A percentile compares a stretch with the other conserved stretches of the same genome.
phyloP scores from a whole-genome alignment of 2,888 invertebrate species.

The Standfussiana lucernea region DNA sequence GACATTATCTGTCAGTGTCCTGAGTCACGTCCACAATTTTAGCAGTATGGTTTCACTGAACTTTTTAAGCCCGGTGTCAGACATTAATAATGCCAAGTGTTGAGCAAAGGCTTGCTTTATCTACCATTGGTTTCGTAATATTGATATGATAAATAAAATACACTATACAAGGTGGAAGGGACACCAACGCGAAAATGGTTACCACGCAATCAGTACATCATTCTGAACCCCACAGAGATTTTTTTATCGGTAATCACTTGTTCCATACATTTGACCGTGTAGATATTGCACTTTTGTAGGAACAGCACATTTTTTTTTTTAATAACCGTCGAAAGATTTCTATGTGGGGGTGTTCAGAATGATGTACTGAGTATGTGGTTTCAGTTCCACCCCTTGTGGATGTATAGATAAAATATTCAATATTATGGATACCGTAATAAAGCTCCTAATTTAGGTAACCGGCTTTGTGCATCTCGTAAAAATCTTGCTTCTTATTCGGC shows the following conservation, averaged over 20 bases:
- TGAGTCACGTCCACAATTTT: neutral
- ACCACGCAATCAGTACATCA: too few relatives aligned
- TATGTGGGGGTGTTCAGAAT: too few relatives aligned
- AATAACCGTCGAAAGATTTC: too few relatives aligned
- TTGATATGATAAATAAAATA: neutral
- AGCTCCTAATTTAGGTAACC: neutral
- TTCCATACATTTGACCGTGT: too few relatives aligned
- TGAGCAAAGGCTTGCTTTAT: neutral
- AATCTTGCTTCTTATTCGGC: conserved; percentile 15
- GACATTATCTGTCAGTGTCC: neutral
- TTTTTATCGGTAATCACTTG: too few relatives aligned
- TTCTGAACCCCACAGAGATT: too few relatives aligned
- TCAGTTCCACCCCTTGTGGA: too few relatives aligned
- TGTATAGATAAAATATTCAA: neutral
- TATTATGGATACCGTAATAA: neutral
- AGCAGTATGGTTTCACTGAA: neutral
- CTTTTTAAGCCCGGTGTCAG: conserved; percentile 10
- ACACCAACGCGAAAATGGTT: too few relatives aligned
- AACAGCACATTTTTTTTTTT: too few relatives aligned
- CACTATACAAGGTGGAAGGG: too few relatives aligned
- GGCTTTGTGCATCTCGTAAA: conserved; percentile 1
- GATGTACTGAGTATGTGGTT: too few relatives aligned
- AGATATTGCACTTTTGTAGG: too few relatives aligned
- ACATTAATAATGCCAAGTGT: neutral
- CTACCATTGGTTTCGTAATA: neutral